Evolutionary conservation across 2,888 invertebrate species (phyloP), one percentile per base, ranked within the genome.

Genomic region (Drosophila rubida): DNA sequence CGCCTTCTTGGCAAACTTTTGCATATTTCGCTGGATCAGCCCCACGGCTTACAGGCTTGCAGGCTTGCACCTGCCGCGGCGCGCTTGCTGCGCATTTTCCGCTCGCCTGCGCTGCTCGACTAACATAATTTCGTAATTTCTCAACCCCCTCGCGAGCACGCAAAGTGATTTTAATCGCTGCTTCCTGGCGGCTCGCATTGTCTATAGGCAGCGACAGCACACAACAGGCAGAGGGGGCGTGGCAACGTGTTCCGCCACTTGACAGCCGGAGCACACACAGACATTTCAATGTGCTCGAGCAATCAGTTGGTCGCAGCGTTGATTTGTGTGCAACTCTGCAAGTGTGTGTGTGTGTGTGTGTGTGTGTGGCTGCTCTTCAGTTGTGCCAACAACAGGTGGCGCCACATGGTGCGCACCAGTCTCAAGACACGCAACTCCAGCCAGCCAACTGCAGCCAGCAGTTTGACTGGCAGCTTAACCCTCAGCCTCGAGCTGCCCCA

Each of bases 151-250:
- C 19, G 19, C 19, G 19, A 19, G 67, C 81, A 79, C 71, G 73
- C 70, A 80, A 83, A 88, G 74, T 77, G 87, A 87, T 83, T 89
- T 89, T 81, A 88, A 88, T 87, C 83, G 78, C 54, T 42, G 70
- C 71, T 89, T 80, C 78, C 80, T 74, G 74, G 48, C 68, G 67
- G 58, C 19, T 32, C 55, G 46, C 44, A 37, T 37, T 45, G 45
- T 58, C 49, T 71, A 66, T 65, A 42, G 64, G 42, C 30, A 46
- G 37, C 19, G 27, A 7, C 44, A 69, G 4, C 44, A 9, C 5
- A 23, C 4, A 0, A 6, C 6, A 16, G 48, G 19, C 5, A 5
- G 11, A 14, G n/a, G 25, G 27, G 73, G 75, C 53, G 57, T 69
- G 57, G 41, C 57, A 19, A 19, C 49, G 44, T 69, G 57, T 73